Base-by-base conservation (phyloP, 2,888 invertebrate species). In the Drosophila subquinaria region DNA sequence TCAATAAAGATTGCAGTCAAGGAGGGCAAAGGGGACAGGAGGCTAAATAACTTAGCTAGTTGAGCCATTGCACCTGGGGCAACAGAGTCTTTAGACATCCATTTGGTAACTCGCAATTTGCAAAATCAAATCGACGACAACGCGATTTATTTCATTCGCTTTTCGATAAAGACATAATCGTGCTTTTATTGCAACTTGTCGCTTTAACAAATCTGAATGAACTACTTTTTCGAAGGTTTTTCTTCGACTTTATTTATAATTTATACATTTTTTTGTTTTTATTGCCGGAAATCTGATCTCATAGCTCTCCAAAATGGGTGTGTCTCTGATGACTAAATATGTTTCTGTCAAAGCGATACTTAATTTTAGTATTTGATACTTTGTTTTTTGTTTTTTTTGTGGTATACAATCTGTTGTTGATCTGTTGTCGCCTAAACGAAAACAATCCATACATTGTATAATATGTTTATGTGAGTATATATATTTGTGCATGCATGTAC, bases 21-120 rank as follows among this genome's bases (percentile, higher is more conserved):
- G 27, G 3, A 8, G 35, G 42, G 13, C 6, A 38, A 8, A 20
- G 13, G 35, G 15, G 8, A 38, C 8, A 20, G 13, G 13, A 10
- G 30, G 2, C 33, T 8, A 36, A 45, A 57, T 43, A 51, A 51
- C 51, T 23, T 63, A 70, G 79, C 66, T 47, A 35, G 53, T 30
- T 43, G 79, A 69, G 68, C 66, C 66, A 59, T 56, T 67, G 43
- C 48, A 53, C 35, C 66, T 65, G 74, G 47, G 43, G 88, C 88
- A 64, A 48, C 71, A 55, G 56, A 43, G 68, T 72, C 61, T 30
- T 17, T 20, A 50, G 69, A 59, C 69, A 70, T 60, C 84, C 78
- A 91, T 90, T 91, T 82, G 83, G 79, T 76, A 76, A 80, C 81
- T 81, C 74, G 82, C 85, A 81, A 90, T 90, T 88, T 83, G 81